These are phyloP conservation scores for Siniperca undulata DNA, from an alignment of 2,797 vertebrate species.

Conservation along the genomic window DNA sequence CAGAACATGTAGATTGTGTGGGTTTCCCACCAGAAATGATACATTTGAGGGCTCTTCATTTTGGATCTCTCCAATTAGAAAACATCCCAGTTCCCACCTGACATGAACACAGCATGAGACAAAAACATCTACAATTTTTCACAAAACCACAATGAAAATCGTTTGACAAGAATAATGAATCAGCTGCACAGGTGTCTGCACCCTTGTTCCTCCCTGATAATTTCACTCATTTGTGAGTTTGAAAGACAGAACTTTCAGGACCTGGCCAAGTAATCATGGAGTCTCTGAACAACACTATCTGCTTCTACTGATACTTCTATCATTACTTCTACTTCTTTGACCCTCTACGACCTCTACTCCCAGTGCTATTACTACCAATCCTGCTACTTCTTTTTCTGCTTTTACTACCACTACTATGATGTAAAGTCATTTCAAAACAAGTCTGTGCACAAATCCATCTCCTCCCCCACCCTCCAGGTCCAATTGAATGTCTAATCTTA, in stretches of 20 bases:
- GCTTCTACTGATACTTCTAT: not conserved
- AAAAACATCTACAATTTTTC: conserved; percentile 12
- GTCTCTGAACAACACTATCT: conserved; percentile 4
- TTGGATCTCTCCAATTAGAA: conserved; percentile 4
- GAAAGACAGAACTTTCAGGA: not conserved
- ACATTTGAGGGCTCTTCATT: not conserved
- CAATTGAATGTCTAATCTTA: conserved; percentile 71
- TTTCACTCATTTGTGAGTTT: conserved; percentile 34
- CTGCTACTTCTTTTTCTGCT: not conserved
- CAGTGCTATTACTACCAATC: not conserved
- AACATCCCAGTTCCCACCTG: conserved; percentile 10
- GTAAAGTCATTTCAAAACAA: conserved; percentile 25
- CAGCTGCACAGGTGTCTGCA: conserved; percentile 17
- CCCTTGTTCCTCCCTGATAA: conserved; percentile 4
- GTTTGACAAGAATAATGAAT: conserved; percentile 27
- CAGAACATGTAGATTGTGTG: not conserved
- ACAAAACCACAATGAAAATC: not conserved
- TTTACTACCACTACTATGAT: not conserved
- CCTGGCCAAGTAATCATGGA: conserved; percentile 13
- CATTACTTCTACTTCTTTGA: conserved; percentile 3
- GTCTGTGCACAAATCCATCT: conserved; percentile 30
- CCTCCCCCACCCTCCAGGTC: conserved; percentile 47
- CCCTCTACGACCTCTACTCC: conserved; percentile 2
- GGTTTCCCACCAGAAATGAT: not conserved
- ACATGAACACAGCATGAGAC: conserved; percentile 1